Percentiles rank a stretch among this genome's conserved stretches.
phyloP scores from a whole-genome alignment of 2,888 invertebrate genomes.

The Allophyes oxyacanthae region DNA sequence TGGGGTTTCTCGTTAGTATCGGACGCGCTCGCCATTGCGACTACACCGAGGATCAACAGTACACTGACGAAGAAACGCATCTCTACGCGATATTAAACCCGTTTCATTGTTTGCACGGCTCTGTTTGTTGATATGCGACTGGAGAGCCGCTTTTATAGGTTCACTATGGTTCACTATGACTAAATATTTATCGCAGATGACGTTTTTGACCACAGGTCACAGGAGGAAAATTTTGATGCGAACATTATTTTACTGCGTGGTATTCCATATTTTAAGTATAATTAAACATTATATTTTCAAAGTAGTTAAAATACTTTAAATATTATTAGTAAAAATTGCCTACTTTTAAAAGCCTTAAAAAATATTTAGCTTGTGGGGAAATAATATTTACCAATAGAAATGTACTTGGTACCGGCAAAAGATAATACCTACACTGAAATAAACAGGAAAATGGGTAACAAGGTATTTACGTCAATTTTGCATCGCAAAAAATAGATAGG shows the following conservation, averaged over 20 bases:
- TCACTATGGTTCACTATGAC: constrained; percentile 5
- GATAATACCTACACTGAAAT: too few relatives aligned
- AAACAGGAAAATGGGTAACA: too few relatives aligned
- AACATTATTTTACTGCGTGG: not conserved
- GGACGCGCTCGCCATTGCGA: constrained; percentile 48
- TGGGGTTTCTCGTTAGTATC: constrained; percentile 21
- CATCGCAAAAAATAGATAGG: too few relatives aligned
- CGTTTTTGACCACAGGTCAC: constrained; percentile 1
- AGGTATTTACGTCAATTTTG: too few relatives aligned
- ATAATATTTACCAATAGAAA: too few relatives aligned
- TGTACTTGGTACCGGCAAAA: too few relatives aligned
- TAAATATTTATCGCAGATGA: constrained; percentile 15
- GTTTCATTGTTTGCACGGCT: constrained; percentile 21
- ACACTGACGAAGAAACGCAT: constrained; percentile 41
- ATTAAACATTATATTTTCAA: too few relatives aligned
- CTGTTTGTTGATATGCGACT: constrained; percentile 2
- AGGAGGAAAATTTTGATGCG: not conserved
- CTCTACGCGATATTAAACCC: constrained; percentile 7
- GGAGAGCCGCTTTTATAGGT: constrained; percentile 18
- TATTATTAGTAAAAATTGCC: too few relatives aligned
- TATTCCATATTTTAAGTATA: constrained; percentile 3
- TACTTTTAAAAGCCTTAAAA: too few relatives aligned
- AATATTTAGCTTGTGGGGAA: too few relatives aligned
- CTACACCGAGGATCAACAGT: constrained; percentile 34
- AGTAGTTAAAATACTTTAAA: too few relatives aligned